phyloP scores from a whole-genome alignment of 2,113 vertebrate genomes.

The Corythaixoides concolor region DNA sequence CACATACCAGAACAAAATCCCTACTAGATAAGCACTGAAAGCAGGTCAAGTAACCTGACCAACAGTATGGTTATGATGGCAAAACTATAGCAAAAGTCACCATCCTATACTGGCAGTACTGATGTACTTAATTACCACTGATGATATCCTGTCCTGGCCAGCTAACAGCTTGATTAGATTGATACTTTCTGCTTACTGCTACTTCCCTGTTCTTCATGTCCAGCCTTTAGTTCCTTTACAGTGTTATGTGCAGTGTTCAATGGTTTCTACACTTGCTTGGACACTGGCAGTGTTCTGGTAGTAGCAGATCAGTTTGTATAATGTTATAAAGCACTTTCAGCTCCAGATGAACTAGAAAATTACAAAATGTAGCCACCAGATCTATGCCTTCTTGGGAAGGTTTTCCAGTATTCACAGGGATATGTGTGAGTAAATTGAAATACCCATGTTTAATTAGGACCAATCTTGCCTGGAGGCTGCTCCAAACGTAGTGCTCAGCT shows the following conservation, averaged over 20 bases:
- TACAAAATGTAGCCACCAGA: not conserved
- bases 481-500: not conserved
- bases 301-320: not conserved
- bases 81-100: not conserved
- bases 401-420: not conserved
- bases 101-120: not conserved
- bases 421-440: not conserved
- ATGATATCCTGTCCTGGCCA: not conserved
- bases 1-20: not conserved
- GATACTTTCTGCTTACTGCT: not conserved
- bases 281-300: not conserved
- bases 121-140: not conserved
- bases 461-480: not conserved
- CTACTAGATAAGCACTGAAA: not conserved
- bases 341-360: not conserved
- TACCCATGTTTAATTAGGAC: not conserved
- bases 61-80: not conserved
- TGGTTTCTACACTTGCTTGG: not conserved
- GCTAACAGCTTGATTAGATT: not conserved
- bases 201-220: not conserved
- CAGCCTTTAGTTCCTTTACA: not conserved
- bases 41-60: not conserved
- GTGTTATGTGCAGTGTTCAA: not conserved
- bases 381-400: not conserved
- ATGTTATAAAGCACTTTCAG: not conserved